Evolutionary conservation across 1,140 invertebrate genomes (phyloP).

Genomic region (Mesaphorura yosii): DNA sequence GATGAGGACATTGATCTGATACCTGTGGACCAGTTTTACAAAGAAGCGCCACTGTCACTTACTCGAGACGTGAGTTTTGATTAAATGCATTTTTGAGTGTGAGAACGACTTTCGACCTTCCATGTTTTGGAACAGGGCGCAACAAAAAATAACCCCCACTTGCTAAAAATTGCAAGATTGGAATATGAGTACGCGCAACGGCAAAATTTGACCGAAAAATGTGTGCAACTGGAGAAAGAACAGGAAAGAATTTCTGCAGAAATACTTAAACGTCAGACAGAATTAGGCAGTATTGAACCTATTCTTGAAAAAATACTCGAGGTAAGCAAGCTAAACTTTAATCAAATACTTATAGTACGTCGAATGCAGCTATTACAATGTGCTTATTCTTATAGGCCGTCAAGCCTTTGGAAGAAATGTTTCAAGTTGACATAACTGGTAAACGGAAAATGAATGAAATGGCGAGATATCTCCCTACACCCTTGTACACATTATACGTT

Average conservation of each 20-base stretch:
- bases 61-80: constrained; percentile 56
- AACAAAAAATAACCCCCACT: constrained; percentile 59
- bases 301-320: constrained; percentile 60
- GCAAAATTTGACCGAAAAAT: constrained; percentile 63
- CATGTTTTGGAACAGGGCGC: constrained; percentile 41
- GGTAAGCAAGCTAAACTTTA: constrained; percentile 35
- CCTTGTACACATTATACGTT: constrained; percentile 78
- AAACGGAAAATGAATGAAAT: constrained; percentile 54
- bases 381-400: constrained; percentile 47
- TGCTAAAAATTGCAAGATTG: constrained; percentile 67
- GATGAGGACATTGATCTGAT: constrained; percentile 87
- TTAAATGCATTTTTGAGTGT: background rate
- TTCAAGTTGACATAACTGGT: constrained; percentile 46
- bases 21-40: constrained; percentile 69
- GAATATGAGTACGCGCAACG: constrained; percentile 87
- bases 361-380: background rate
- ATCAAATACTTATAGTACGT: background rate
- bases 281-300: constrained; percentile 68
- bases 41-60: constrained; percentile 60
- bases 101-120: background rate
- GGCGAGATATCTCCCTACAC: constrained; percentile 62
- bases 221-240: constrained; percentile 58
- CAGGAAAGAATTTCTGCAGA: constrained; percentile 63
- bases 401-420: constrained; percentile 77
- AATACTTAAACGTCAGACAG: constrained; percentile 65